Base-by-base conservation (phyloP, 2,888 invertebrate genomes). In the Rhodophaea formosa region DNA sequence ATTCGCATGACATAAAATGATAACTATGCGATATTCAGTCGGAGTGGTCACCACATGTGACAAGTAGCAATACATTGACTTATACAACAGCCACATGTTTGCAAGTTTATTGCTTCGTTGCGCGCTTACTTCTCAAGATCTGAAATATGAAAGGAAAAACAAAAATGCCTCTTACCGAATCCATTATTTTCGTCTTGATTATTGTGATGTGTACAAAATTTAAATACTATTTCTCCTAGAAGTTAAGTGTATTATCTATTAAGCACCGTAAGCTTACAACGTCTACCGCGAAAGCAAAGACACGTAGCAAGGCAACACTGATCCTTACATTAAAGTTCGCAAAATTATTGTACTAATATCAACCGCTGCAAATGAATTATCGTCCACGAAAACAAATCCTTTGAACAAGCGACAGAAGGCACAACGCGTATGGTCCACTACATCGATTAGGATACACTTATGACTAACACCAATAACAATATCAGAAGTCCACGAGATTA, bases 281-380 rank as follows among this genome's bases (percentile, higher is more conserved):
- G 77, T 82, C 78, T 82, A 86, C 80, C 82, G 88, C 88, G 84
- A 84, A 82, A 89, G 86, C 88, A 88, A 90, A 88, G 90, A 89
- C 90, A 91, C 91, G 81, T 84, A 86, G 87, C 90, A 91, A 91
- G 91, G 91, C 91, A 90, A 89, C 89, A 89, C 86, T 79, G 83
- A 87, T 82, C 70, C 72, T 79, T 85, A 87, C 75, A 77, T 75
- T 81, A 80, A 74, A 67, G 70, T 79, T 73, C 75, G 75, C 80
- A 75, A 77, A 83, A 82, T 77, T 79, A 84, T 78, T 81, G 75
- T 77, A n/a, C n/a, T n/a, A 67, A 77, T 77, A 65, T 81, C 77
- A 78, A 76, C 70, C 75, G 74, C 75, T 77, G 77, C 78, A 81
- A 83, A 80, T 72, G 58, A 80, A 79, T 64, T 75, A 64, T 68